A percentile compares a stretch with the other conserved stretches of the same genome.
Evolutionary conservation across 2,113 vertebrate species (phyloP).

Genomic region (Hydrochoerus hydrochaeris): DNA sequence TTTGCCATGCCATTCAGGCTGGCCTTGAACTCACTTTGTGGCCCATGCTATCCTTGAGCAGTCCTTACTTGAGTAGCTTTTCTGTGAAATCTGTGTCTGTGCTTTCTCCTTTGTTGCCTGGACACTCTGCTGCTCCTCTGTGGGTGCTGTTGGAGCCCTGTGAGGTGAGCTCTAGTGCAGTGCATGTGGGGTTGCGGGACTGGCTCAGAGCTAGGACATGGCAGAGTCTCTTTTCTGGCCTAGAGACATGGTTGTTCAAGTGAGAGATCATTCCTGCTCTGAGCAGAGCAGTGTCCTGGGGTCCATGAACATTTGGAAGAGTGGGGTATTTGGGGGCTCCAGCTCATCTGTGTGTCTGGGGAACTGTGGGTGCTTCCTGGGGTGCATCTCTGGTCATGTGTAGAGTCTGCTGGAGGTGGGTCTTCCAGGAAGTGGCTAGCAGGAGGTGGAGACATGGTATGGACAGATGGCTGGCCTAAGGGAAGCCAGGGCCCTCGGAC

Average conservation of each 20-base stretch:
- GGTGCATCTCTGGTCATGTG: too few relatives aligned
- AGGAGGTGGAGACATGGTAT: neutral
- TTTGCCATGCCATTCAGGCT: too few relatives aligned
- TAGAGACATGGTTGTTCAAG: neutral
- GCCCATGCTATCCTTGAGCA: neutral
- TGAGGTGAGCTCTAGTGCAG: neutral
- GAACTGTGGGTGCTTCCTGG: too few relatives aligned
- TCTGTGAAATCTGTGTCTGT: neutral
- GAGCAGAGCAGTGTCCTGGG: neutral
- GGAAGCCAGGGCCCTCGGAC: neutral
- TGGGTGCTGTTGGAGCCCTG: neutral
- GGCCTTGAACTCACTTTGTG: too few relatives aligned
- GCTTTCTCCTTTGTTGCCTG: neutral
- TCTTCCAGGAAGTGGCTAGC: too few relatives aligned
- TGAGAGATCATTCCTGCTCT: neutral
- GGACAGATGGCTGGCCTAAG: neutral
- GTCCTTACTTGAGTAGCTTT: neutral
- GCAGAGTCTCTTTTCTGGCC: neutral
- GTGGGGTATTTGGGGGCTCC: neutral
- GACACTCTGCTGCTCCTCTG: neutral
- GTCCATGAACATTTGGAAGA: neutral
- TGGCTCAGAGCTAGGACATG: neutral
- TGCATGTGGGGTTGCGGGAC: neutral
- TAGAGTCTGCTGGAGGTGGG: too few relatives aligned
- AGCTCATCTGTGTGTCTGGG: neutral